These are phyloP conservation scores for Kradibia gibbosae DNA, from an alignment of 1,140 invertebrate species.

Conservation along the genomic window DNA sequence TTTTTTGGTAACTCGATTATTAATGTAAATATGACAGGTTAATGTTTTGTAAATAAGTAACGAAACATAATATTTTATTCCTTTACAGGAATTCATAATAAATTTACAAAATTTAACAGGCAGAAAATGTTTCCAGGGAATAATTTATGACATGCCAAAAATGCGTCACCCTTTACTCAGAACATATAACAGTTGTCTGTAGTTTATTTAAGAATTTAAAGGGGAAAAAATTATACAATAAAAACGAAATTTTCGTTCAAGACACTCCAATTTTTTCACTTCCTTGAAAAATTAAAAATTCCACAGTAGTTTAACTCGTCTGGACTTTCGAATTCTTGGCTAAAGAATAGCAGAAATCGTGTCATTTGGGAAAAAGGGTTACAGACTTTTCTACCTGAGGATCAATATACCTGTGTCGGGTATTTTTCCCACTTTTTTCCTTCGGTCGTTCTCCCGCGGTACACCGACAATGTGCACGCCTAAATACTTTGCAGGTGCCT, in stretches of 20 bases:
- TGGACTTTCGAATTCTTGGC: conserved; percentile 19
- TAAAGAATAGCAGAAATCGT: neutral
- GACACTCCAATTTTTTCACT: conserved; percentile 16
- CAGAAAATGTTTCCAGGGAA: neutral
- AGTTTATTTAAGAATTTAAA: neutral
- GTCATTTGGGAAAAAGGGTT: conserved; percentile 40
- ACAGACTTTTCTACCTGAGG: neutral
- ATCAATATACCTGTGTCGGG: neutral
- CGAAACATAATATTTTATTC: neutral
- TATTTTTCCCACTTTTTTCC: conserved; percentile 17
- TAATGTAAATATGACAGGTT: neutral
- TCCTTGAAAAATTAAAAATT: neutral
- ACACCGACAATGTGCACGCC: conserved; percentile 34
- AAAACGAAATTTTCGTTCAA: conserved; percentile 18
- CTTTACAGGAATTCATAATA: neutral
- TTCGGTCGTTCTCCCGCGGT: conserved; percentile 17
- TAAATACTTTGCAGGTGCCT: conserved; percentile 44
- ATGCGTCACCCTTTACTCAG: neutral
- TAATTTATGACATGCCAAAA: neutral
- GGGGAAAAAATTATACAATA: neutral
- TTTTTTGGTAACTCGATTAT: too few relatives aligned
- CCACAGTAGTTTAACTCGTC: neutral
- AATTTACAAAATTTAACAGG: neutral
- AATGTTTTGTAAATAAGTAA: neutral
- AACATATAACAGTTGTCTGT: neutral